Evolutionary conservation across 2,797 vertebrate genomes (phyloP), one percentile per base, ranked within the genome.

Genomic region (Cryptoblepharus egeriae): DNA sequence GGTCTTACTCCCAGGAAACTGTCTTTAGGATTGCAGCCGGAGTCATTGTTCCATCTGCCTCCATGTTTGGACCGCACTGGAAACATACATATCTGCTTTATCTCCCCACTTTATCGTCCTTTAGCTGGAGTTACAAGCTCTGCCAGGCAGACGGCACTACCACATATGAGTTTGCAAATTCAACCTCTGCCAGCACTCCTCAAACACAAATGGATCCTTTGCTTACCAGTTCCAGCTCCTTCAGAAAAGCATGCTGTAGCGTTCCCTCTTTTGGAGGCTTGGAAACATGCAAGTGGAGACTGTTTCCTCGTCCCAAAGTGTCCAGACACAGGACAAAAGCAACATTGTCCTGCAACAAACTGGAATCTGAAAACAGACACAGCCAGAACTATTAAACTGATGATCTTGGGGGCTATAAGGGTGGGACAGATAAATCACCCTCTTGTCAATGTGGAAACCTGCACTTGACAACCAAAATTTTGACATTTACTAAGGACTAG

Each of bases 301-400:
- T 92, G 76, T 98, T 95, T 18, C 97, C 96, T 20, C 96, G 97
- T 26, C 99, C 98, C 91, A 99, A 84, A 0, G 98, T 98, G 95
- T 99, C 99, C 84, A 99, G 94, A 92, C 99, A 99, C 92, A 99
- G 95, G 58, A 99, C 98, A 42, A 99, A 99, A 0, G 98, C 99
- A 15, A 99, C 99, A 0, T 99, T 99, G 94, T 99, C 99, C 94
- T 99, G 99, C 52, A 99, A 96, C 79, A 99, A 95, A 93, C 99
- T 99, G 91, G 98, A 98, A 94, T 99, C 99, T 99, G 87, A 8
- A 81, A 75, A 87, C 5, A 84, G 68, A 90, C 69, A 77, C 61
- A 85, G 1, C 8, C 64, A 77, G 74, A 75, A 18, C 1, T 39
- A 77, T 71, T 79, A 26, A 77, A 70, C 10, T 0, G 0, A 45